Base-by-base conservation (phyloP, 2,888 invertebrate species). In the Plebejus melissa region DNA sequence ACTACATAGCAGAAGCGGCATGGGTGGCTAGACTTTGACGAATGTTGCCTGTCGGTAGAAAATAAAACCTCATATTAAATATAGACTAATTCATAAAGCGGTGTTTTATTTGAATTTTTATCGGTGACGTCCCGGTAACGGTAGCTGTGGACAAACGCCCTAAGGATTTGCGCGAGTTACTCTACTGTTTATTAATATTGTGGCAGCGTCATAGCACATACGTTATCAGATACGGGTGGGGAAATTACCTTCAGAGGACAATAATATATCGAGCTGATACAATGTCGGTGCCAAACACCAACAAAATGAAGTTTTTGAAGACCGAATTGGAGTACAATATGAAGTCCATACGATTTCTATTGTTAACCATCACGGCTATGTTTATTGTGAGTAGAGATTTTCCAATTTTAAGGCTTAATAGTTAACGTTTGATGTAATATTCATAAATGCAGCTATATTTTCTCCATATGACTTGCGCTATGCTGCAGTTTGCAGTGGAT, bases 301-400 rank as follows among this genome's bases (percentile, higher is more conserved):
- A 84, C 74, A 87, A 83, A 71, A 88, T 92, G 84, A 85, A 87
- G 81, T 87, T 93, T 41, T 87, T 80, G 7, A 93, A 91, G 77
- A 87, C 90, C 0, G 92, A 93, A 78, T 82, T 88, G 57, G 91
- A 93, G 70, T 92, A 92, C 82, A 91, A 90, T 74, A 89, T 93
- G 93, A 93, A 90, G 82, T 93, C 93, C 72, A 87, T 93, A 74
- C 84, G 91, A 77, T 93, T 92, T 86, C 87, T 93, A 3, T 81
- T 92, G 84, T 78, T 93, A 81, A 90, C 90, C 0, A 92, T 93
- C 75, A 93, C 92, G 0, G 82, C 88, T 4, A 92, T 93, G 92
- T 93, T 91, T 80, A 85, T 92, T 80, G 93, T 93, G 80, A 91
- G 93, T 91, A 83, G 22, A 58, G 74, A 54, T 65, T 16, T 71